phyloP scores from a whole-genome alignment of 2,797 vertebrate genomes.

The Cheirogaleus major region DNA sequence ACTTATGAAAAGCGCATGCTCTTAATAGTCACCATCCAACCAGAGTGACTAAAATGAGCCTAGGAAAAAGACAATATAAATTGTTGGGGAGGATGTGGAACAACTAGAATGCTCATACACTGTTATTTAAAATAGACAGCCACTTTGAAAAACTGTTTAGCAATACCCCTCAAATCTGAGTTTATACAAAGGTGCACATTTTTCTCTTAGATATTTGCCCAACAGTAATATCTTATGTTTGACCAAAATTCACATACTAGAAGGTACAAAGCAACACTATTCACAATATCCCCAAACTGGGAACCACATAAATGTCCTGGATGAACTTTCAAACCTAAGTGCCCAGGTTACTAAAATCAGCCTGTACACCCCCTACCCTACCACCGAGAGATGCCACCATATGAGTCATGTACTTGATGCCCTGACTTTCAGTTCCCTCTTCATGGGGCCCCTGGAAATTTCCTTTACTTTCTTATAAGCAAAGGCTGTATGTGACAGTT shows the following conservation, averaged over 20 bases:
- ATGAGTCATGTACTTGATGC: neutral
- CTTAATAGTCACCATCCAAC: neutral
- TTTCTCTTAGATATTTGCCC: neutral
- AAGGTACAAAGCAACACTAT: neutral
- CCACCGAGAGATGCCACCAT: too few relatives aligned
- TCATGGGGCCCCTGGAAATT: neutral
- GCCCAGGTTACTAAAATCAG: neutral
- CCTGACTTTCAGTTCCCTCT: neutral
- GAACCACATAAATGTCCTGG: neutral
- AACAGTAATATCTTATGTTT: neutral
- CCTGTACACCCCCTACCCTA: too few relatives aligned
- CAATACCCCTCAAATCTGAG: neutral
- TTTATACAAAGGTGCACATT: neutral
- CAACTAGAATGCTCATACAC: neutral
- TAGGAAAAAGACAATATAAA: neutral
- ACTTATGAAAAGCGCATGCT: neutral
- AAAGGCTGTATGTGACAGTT: neutral
- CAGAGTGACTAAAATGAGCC: neutral
- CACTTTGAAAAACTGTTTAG: neutral
- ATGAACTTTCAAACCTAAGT: neutral
- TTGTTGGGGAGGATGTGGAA: neutral
- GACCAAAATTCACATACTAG: neutral
- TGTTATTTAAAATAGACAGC: neutral
- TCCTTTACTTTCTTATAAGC: neutral
- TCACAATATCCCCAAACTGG: neutral